These are phyloP conservation scores for Allobates femoralis DNA, from an alignment of 2,797 vertebrate genomes.

Conservation along the genomic window DNA sequence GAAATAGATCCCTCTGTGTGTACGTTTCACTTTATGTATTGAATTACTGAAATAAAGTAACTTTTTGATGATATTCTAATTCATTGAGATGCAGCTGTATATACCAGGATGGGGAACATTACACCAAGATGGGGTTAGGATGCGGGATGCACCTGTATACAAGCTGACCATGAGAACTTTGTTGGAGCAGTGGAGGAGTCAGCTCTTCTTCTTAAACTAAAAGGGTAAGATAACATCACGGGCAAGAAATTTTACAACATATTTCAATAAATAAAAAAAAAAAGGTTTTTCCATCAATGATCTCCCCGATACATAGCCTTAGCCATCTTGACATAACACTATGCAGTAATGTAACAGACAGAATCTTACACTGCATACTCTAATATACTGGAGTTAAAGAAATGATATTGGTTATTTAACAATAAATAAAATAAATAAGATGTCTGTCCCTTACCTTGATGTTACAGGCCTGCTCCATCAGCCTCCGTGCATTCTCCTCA, in stretches of 20 bases:
- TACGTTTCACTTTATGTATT: too few relatives aligned
- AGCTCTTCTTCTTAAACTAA: not conserved
- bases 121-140: too few relatives aligned
- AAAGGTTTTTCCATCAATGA: not conserved
- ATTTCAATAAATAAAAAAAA: not conserved
- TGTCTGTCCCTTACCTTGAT: constrained; percentile 86
- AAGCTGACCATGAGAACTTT: too few relatives aligned
- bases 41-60: too few relatives aligned
- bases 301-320: not conserved
- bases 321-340: not conserved
- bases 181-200: not conserved
- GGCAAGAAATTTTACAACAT: not conserved
- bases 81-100: too few relatives aligned
- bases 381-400: not conserved
- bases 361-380: not conserved
- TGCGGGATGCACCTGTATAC: too few relatives aligned
- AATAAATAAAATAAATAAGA: not conserved
- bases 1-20: too few relatives aligned
- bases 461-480: constrained; percentile 99
- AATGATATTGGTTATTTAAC: too few relatives aligned
- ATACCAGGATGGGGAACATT: too few relatives aligned
- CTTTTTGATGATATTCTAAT: too few relatives aligned
- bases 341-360: not conserved
- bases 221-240: not conserved
- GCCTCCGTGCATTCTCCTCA: constrained; percentile 93